A percentile compares a stretch with the other conserved stretches of the same genome.
Conservation (phyloP, 1,140 invertebrate species). For the Drosophila miranda region DNA sequence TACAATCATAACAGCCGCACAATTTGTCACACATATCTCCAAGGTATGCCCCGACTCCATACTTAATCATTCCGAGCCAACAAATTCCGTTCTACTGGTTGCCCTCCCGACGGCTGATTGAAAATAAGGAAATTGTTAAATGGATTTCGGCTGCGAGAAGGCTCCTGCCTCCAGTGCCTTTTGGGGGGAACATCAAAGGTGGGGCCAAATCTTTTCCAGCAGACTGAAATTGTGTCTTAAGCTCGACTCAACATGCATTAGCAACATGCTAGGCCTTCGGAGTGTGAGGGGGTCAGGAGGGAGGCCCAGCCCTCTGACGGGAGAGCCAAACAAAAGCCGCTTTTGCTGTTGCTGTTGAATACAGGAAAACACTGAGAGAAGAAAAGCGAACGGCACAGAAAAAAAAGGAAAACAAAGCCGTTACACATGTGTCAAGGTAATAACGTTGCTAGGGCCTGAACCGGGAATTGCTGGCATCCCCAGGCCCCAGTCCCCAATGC, state of each 20-base stretch:
- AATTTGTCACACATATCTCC: constrained; percentile 15
- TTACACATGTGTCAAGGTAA: constrained; percentile 80
- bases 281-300: constrained; percentile 19
- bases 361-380: constrained; percentile 20
- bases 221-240: constrained; percentile 75
- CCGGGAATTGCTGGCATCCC: constrained; percentile 14
- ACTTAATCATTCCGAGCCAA: constrained; percentile 34
- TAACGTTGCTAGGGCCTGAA: constrained; percentile 52
- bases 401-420: constrained; percentile 63
- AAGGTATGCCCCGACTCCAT: constrained; percentile 12
- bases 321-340: constrained; percentile 49
- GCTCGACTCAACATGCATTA: constrained; percentile 77
- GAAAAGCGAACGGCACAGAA: constrained; percentile 1
- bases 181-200: constrained; percentile 56
- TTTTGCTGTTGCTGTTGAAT: constrained; percentile 55
- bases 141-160: constrained; percentile 43
- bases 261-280: constrained; percentile 50
- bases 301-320: constrained; percentile 7
- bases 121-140: constrained; percentile 58
- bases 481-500: too few relatives aligned
- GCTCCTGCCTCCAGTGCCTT: constrained; percentile 1
- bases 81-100: neutral
- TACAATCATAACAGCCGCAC: too few relatives aligned
- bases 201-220: constrained; percentile 55
- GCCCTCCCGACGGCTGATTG: constrained; percentile 30